Percentiles rank a stretch among this genome's conserved stretches.
Conservation (phyloP, 2,113 vertebrate species). For the Eulemur rufifrons region DNA sequence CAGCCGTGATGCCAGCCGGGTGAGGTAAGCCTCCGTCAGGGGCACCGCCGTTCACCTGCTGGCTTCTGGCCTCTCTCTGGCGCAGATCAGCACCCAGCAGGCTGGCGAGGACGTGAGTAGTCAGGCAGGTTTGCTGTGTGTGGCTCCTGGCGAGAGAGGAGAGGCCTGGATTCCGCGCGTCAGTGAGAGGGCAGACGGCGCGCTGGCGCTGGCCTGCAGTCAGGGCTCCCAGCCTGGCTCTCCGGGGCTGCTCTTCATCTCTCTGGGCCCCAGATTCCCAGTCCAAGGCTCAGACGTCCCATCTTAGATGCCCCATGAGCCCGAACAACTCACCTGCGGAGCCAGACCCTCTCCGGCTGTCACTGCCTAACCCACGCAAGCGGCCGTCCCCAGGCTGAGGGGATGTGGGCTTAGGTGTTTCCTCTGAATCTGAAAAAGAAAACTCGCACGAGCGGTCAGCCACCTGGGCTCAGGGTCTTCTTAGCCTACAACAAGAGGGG, state of each 20-base stretch:
- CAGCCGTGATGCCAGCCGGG: slow-evolving; percentile 51
- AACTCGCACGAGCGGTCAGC: not conserved
- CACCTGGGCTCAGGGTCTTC: not conserved
- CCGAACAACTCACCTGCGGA: not conserved
- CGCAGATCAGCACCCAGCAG: not conserved
- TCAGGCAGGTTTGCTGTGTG: slow-evolving; percentile 1
- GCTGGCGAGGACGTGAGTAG: slow-evolving; percentile 15
- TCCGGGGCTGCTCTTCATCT: not conserved
- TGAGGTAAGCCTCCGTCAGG: slow-evolving; percentile 46
- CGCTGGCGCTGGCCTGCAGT: not conserved
- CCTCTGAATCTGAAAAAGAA: not conserved
- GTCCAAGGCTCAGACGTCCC: not conserved
- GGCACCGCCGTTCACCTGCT: slow-evolving; percentile 57
- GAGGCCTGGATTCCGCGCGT: slow-evolving; percentile 28
- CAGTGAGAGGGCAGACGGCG: not conserved
- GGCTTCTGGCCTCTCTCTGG: slow-evolving; percentile 37
- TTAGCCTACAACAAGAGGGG: not conserved
- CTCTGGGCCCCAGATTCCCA: not conserved
- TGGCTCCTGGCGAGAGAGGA: slow-evolving; percentile 22
- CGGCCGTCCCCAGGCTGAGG: not conserved
- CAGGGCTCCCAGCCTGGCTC: rapidly evolving
- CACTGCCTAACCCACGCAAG: not conserved
- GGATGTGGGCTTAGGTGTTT: not conserved
- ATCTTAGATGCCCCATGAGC: not conserved
- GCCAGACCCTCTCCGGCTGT: not conserved